Evolutionary conservation across 1,140 invertebrate species (phyloP), one percentile per base, ranked within the genome.

Genomic region (Drosophila murphyi): DNA sequence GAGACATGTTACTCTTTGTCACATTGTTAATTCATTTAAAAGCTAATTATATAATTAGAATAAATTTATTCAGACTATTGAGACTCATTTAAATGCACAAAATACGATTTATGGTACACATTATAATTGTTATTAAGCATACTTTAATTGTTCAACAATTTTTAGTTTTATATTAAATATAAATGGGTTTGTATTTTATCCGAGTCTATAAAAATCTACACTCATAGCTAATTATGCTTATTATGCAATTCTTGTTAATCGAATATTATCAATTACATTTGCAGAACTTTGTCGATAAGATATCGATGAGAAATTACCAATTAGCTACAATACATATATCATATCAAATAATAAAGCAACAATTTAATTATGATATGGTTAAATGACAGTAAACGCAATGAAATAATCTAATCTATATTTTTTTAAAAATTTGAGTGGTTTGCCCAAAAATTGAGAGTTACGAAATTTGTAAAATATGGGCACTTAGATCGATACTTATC

Each of bases 11-110:
- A 20, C 12, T 32, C 12, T 12, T 7, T 55, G 34, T 37, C 12
- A 12, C 20, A 6, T 37, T 41, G 54, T 32, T 59, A 45, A 59
- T 45, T 59, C 43, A 45, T 45, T 59, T 29, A 12, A 32, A 43
- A 12, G 12, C 32, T 37, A 37, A 12, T 54, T 34, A 20, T 35
- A n/a, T 35, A 20, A 20, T 20, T 20, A 20, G 20, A 20, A 2
- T 20, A 20, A 20, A 20, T 20, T 20, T 20, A 20, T 20, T 20
- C 20, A 20, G 1, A 2, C 20, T 2, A 20, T 20, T 20, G 20
- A 20, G 20, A 20, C 20, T 20, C 20, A 20, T 20, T 20, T 20
- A 2, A 20, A 20, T 20, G 20, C 1, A 20, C 20, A 20, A 20
- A 20, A 20, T 20, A 20, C 20, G 20, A 20, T 20, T 20, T 20